These are phyloP conservation scores for Leptinotarsa lineolata DNA, from an alignment of 1,140 invertebrate species.

Conservation along the genomic window DNA sequence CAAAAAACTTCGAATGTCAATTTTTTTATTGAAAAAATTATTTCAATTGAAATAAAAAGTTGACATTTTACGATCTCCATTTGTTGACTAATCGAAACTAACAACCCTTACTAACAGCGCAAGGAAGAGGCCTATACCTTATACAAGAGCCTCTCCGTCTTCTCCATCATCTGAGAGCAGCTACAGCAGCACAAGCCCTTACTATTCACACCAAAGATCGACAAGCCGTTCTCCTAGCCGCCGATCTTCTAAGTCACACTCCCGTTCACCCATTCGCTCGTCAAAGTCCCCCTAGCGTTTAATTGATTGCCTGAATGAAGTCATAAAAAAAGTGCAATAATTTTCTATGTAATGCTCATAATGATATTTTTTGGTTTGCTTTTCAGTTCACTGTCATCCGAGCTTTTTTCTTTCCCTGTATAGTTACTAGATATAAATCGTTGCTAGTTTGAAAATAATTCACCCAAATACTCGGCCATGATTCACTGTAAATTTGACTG, in stretches of 20 bases:
- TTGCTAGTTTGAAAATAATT: neutral
- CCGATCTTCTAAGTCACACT: constrained; percentile 38
- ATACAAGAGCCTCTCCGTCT: constrained; percentile 80
- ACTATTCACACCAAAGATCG: constrained; percentile 58
- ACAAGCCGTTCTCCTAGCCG: constrained; percentile 57
- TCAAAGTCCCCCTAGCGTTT: constrained; percentile 37
- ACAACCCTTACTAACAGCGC: constrained; percentile 66
- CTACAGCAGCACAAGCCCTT: constrained; percentile 65
- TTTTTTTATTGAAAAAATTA: neutral
- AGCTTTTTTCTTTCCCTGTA: no score
- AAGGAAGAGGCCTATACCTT: constrained; percentile 86
- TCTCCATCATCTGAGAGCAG: constrained; percentile 71
- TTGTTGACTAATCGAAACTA: constrained; percentile 34
- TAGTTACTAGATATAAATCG: neutral
- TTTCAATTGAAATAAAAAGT: neutral
- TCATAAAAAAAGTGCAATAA: constrained; percentile 33
- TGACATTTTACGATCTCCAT: constrained; percentile 19
- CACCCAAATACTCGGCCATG: neutral
- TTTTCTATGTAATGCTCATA: constrained; percentile 9
- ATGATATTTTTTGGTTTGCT: constrained; percentile 6
- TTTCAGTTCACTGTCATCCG: no score
- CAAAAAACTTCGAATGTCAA: neutral
- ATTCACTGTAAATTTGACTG: neutral
- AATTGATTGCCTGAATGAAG: constrained; percentile 22
- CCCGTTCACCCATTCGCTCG: constrained; percentile 31